Evolutionary conservation across 1,140 invertebrate species (phyloP), one percentile per base, ranked within the genome.

Genomic region (Papilio xuthus): DNA sequence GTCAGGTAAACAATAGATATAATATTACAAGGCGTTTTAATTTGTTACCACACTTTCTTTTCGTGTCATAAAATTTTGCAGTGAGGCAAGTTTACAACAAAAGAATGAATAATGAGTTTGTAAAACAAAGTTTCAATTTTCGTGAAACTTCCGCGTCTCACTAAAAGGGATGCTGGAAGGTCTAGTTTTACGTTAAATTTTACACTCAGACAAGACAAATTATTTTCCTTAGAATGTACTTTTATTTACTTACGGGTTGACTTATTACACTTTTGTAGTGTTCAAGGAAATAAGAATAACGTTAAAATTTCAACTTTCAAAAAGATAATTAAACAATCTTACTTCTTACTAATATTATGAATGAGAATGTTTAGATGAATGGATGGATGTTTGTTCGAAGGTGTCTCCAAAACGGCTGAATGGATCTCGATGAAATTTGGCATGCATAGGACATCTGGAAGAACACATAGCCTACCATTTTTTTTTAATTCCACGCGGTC

Each of bases 31-130:
- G 90, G 89, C 84, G 80, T 89, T 92, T 91, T 92, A 92, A 92
- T 92, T 91, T 91, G 86, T 88, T 84, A 85, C 79, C 88, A 88
- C 86, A 90, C 89, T 91, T 92, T 92, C 90, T 93, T 92, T 92
- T 89, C 84, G 87, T 83, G 83, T 90, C 86, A 91, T 90, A 87
- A 89, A 92, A 91, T 90, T 89, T 89, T 88, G 89, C 88, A 87
- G 82, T 88, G 82, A 76, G 79, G 85, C 83, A 83, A 83, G 83
- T 83, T 81, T 84, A 83, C 85, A 91, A 92, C 91, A 93, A 92
- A 92, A 91, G 89, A 88, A 91, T 93, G 92, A 93, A 83, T 93
- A 92, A 92, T 92, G 86, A 90, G 86, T 92, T 90, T 88, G 80
- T 85, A 83, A 91, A 92, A 93, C 92, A 92, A 92, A 93, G 90